Evolutionary conservation across 2,888 invertebrate species (phyloP), one percentile per base, ranked within the genome.

Genomic region (Meloe dianella): DNA sequence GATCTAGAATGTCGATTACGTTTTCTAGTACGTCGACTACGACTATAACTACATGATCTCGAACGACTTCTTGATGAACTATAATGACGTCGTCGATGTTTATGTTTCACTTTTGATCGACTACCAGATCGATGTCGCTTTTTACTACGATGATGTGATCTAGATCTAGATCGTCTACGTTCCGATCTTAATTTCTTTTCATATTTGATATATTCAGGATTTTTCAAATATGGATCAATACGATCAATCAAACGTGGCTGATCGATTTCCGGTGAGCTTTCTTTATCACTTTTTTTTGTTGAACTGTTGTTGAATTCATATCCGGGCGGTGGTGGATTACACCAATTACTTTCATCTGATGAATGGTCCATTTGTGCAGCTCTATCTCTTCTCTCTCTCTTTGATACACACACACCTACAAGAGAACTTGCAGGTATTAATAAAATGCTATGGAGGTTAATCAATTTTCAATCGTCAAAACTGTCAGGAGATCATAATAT

Each of bases 361-460:
- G 75, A 71, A 58, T 79, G 77, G 71, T 80, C 81, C 83, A 82
- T 83, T 77, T 9, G 20, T 41, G 41, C 12, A 35, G 35, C n/a
- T 6, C n/a, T n/a, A n/a, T n/a, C n/a, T n/a, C n/a, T n/a, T n/a
- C n/a, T n/a, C n/a, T n/a, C n/a, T n/a, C n/a, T n/a, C 6, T n/a
- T 17, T 41, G 27, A 27, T 27, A 67, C 71, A 67, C 71, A 68
- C 67, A 72, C 71, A 83, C 84, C 84, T 84, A 84, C 83, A 84
- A 84, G 82, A 84, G 84, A 84, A 84, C 84, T 84, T 84, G 83
- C 83, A 84, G 83, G 83, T 84, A 84, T 84, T 41, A 84, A 77
- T 83, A 81, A 83, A 80, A 82, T 81, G 82, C 79, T 77, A 80
- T 78, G 75, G 74, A 75, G 72, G 67, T 61, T 63, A 67, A 64